Percentiles rank a stretch among this genome's conserved stretches.
Conservation (phyloP, 2,797 vertebrate species). For the Catharus ustulatus region DNA sequence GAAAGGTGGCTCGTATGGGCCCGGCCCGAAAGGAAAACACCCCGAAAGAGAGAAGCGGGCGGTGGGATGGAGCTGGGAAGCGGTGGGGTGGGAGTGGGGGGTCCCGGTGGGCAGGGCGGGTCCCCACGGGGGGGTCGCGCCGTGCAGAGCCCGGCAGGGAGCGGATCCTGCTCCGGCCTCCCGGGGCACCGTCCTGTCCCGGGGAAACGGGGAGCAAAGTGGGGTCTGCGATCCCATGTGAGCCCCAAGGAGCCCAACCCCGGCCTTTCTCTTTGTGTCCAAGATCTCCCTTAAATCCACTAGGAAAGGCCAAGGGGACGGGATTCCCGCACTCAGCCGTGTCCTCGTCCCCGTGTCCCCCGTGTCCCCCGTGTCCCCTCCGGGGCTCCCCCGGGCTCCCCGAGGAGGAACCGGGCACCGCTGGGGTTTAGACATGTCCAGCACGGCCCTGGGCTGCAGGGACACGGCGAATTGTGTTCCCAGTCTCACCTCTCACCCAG, state of each 20-base stretch:
- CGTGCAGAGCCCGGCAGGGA: background rate
- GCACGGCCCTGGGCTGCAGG: rapidly evolving
- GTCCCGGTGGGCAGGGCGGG: background rate
- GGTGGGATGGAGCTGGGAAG: background rate
- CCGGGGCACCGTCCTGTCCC: background rate
- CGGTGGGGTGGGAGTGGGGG: too few relatives aligned
- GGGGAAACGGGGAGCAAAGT: background rate
- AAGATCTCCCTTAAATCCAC: background rate
- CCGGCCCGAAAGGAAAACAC: background rate
- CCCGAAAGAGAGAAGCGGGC: background rate
- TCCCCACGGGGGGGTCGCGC: background rate
- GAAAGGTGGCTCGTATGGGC: background rate
- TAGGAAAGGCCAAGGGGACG: background rate
- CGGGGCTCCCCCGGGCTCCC: background rate
- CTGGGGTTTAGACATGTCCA: background rate
- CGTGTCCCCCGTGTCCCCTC: background rate
- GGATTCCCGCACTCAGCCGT: background rate
- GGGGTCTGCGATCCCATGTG: background rate
- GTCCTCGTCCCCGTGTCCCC: background rate
- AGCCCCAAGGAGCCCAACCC: background rate
- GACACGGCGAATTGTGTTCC: background rate
- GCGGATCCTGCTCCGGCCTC: background rate
- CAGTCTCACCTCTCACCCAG: background rate
- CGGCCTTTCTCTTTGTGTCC: background rate
- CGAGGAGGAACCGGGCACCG: background rate